Conservation (phyloP, 2,888 invertebrate genomes). For the Ephialtes manifestator region DNA sequence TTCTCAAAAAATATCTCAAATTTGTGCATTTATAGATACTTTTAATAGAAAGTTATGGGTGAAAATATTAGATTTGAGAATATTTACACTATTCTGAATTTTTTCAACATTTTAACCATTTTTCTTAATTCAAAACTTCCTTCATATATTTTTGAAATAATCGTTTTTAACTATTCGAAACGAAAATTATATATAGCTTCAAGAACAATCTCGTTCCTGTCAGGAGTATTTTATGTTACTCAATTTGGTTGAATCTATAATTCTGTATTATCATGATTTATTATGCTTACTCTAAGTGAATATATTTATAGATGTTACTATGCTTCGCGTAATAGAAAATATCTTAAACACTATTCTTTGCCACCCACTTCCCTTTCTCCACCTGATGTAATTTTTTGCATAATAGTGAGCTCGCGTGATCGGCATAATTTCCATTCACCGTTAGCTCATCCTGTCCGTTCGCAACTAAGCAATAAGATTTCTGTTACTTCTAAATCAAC, state of each 20-base stretch:
- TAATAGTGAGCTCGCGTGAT: conserved; percentile 58
- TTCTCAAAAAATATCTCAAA: no score
- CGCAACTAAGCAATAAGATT: not conserved
- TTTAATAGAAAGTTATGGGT: no score
- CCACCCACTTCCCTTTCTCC: conserved; percentile 3
- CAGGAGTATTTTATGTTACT: no score
- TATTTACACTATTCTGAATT: no score
- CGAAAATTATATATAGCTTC: not conserved
- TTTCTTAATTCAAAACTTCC: no score
- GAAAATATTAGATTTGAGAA: no score
- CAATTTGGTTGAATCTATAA: not conserved
- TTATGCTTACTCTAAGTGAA: not conserved
- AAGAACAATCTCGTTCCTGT: no score
- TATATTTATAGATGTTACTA: not conserved
- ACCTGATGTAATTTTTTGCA: conserved; percentile 62
- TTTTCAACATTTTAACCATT: no score
- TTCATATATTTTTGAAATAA: no score
- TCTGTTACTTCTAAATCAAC: not conserved
- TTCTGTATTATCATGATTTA: not conserved
- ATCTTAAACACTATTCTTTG: not conserved
- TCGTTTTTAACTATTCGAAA: not conserved
- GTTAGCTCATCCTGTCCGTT: conserved; percentile 38
- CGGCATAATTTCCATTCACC: conserved; percentile 52
- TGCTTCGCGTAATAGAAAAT: not conserved
- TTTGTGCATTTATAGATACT: no score